These are phyloP conservation scores for Toxostoma redivivum DNA, from an alignment of 2,113 vertebrate species.

Conservation along the genomic window DNA sequence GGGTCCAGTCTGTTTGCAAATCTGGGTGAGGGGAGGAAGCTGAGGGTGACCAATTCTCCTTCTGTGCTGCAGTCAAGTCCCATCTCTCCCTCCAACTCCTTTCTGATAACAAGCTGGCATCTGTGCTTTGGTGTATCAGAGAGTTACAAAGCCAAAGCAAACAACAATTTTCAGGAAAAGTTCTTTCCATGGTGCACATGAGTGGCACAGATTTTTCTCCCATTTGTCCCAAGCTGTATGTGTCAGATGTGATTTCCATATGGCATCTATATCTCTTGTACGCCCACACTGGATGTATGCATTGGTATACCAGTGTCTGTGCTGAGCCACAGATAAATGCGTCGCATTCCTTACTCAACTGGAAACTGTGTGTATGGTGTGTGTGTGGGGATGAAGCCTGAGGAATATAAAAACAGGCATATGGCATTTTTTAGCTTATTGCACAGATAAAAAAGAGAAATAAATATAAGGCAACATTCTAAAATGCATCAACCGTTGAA, in stretches of 20 bases:
- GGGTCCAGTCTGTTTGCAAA: not conserved
- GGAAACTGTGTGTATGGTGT: not conserved
- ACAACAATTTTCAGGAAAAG: not conserved
- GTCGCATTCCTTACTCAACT: constrained; percentile 60
- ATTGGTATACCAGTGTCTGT: constrained; percentile 3
- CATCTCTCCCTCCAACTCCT: not conserved
- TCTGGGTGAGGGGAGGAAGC: not conserved
- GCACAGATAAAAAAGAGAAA: constrained; percentile 50
- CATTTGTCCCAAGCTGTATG: constrained; percentile 46
- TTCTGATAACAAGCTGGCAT: not conserved
- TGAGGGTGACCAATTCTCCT: not conserved
- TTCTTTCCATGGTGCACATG: not conserved
- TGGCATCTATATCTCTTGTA: constrained; percentile 32
- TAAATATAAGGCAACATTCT: constrained; percentile 8
- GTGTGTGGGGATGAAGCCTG: constrained; percentile 23
- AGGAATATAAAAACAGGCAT: constrained; percentile 65
- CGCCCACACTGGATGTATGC: constrained; percentile 41
- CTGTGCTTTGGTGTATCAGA: not conserved
- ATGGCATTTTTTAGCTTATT: constrained; percentile 61
- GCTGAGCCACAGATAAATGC: constrained; percentile 42
- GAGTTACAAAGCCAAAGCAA: constrained; percentile 1
- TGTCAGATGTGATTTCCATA: constrained; percentile 60
- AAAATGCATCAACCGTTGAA: constrained; percentile 29
- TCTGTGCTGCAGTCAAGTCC: not conserved
- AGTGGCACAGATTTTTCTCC: constrained; percentile 46